Percentiles rank a stretch among this genome's conserved stretches.
Conservation (phyloP, 2,797 vertebrate species). For the Numenius phaeopus region DNA sequence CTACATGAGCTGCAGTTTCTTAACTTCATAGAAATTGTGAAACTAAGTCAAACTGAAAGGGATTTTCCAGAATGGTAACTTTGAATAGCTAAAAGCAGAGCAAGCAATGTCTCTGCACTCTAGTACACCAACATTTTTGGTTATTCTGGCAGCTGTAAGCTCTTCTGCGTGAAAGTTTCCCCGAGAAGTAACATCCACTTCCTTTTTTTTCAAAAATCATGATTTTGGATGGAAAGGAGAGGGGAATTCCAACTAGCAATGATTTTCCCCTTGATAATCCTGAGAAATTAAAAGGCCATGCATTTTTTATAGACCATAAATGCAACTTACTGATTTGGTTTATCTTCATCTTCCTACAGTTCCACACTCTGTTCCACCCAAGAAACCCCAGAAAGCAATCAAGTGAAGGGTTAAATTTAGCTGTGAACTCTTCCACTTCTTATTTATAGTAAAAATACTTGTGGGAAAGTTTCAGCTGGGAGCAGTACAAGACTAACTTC, state of each 20-base stretch:
- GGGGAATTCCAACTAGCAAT: background rate
- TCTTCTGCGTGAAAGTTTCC: slow-evolving; percentile 28
- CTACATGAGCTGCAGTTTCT: background rate
- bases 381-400: background rate
- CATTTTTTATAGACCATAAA: background rate
- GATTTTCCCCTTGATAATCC: background rate
- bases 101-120: background rate
- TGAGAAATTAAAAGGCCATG: background rate
- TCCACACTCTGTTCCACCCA: background rate
- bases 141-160: background rate
- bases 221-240: background rate
- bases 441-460: slow-evolving; percentile 69
- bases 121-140: accelerated
- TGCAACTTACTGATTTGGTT: background rate
- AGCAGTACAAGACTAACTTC: slow-evolving; percentile 45
- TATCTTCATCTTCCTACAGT: background rate
- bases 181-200: slow-evolving; percentile 24
- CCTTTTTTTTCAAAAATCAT: background rate
- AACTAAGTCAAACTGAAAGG: background rate
- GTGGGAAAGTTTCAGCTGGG: slow-evolving; percentile 62
- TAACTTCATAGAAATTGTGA: background rate
- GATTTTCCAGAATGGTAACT: background rate
- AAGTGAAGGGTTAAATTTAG: slow-evolving; percentile 61
- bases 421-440: slow-evolving; percentile 57
- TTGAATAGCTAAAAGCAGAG: background rate